A percentile compares a stretch with the other conserved stretches of the same genome.
These are phyloP conservation scores for Montipora cactus DNA, from an alignment of 64 coral and sea anemone species.

Conservation along the genomic window DNA sequence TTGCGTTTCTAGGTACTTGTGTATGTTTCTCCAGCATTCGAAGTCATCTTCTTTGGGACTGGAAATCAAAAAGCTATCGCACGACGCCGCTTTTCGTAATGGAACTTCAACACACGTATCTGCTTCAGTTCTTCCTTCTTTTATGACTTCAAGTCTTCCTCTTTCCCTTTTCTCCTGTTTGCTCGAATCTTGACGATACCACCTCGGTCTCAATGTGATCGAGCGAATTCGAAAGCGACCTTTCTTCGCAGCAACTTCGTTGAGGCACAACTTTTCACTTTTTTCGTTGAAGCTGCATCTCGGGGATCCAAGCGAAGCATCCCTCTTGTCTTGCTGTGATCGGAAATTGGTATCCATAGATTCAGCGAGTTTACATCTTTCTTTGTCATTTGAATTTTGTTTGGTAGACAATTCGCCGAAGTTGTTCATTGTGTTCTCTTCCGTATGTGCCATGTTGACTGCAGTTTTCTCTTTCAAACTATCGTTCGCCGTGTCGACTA, in stretches of 20 bases:
- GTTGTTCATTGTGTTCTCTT: not conserved
- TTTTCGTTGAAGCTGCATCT: not conserved
- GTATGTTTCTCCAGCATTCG: slow-evolving; percentile 20
- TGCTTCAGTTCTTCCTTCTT: not conserved
- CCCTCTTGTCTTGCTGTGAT: not conserved
- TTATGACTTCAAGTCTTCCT: not conserved
- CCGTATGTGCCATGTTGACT: not conserved
- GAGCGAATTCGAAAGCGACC: not conserved
- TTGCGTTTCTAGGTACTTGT: slow-evolving; percentile 7
- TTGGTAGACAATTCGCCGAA: not conserved
- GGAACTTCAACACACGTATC: not conserved
- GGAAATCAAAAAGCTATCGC: not conserved
- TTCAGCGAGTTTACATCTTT: not conserved
- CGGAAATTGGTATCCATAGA: not conserved
- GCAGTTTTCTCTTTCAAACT: not conserved
- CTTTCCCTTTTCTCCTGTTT: not conserved
- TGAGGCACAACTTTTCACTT: not conserved
- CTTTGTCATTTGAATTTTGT: not conserved
- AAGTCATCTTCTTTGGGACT: slow-evolving; percentile 41
- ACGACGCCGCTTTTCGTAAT: not conserved
- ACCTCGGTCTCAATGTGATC: not conserved
- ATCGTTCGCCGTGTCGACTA: not conserved
- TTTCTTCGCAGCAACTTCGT: not conserved
- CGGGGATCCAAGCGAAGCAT: not conserved
- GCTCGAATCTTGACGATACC: not conserved